Base-by-base conservation (phyloP, 2,113 vertebrate species). In the Poeciliopsis turrubarensis region DNA sequence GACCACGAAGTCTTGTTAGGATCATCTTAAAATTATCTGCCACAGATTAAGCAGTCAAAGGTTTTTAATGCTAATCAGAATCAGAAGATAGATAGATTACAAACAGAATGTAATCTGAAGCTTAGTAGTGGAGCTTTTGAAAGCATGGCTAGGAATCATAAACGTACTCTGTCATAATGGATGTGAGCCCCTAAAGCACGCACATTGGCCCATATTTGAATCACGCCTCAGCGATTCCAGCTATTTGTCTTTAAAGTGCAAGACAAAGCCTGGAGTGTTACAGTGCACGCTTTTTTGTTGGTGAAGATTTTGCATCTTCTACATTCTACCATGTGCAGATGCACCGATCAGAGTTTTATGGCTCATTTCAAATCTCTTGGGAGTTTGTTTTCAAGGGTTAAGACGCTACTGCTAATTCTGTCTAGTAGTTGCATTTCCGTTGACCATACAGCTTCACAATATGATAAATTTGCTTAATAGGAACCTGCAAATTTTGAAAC, bases 11-110 rank as follows among this genome's bases (percentile, higher is more conserved):
- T 64, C 5, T 10, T 1, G 70, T 87, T 71, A 84, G 72, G 30
- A 65, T 88, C 70, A 74, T 2, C 27, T 61, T 81, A 82, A 87
- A 73, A 3, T 41, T 74, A 85, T 79, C 10, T 82, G 89, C 75
- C 81, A 27, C 29, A 79, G 61, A 86, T 86, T 77, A 68, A 34
- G 19, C 74, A 29, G 67, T 80, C 73, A 63, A 78, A 80, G 37
- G 61, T 64, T 66, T 87, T 76, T 47, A 79, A 78, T 66, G 79
- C 65, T 77, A 80, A 90, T 82, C 63, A n/a, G 77, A 51, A 65
- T 37, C 62, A 5, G 41, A 54, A 70, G 79, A 37, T 31, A 31
- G 30, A 31, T 4, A 31, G 30, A 4, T 31, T 31, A 4, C 30
- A 31, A 31, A 13, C 4, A 27, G 69, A 70, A 70, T 0, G 26